Conservation (phyloP, 2,888 invertebrate species). For the Phoronis australis region DNA sequence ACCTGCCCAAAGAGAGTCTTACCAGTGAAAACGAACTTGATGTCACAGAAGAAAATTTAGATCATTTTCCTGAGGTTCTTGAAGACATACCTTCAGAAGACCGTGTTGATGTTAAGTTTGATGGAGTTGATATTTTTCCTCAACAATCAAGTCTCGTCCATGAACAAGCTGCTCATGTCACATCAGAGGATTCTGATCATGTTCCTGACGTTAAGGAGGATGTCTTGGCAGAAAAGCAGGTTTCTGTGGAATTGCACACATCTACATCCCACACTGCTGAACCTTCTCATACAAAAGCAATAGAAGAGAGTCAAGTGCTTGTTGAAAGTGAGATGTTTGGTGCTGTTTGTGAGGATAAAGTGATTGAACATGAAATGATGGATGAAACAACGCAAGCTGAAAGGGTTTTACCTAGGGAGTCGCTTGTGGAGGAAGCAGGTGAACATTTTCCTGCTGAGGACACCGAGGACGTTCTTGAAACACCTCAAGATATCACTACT, state of each 20-base stretch:
- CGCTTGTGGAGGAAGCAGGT: too few relatives aligned
- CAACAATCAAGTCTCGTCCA: background rate
- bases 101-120: background rate
- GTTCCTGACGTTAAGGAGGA: slow-evolving; percentile 1
- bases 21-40: background rate
- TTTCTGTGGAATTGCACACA: background rate
- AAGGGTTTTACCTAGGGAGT: too few relatives aligned
- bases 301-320: too few relatives aligned
- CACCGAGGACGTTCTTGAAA: too few relatives aligned
- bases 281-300: too few relatives aligned
- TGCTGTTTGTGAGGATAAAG: too few relatives aligned
- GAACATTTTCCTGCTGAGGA: too few relatives aligned
- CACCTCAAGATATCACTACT: too few relatives aligned
- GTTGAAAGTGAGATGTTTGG: too few relatives aligned
- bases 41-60: background rate
- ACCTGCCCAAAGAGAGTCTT: background rate
- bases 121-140: slow-evolving; percentile 1
- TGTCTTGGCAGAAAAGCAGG: background rate
- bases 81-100: background rate
- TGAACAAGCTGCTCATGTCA: background rate
- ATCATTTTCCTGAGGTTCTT: background rate
- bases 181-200: background rate
- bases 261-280: background rate
- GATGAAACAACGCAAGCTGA: too few relatives aligned
- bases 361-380: too few relatives aligned